A percentile compares a stretch with the other conserved stretches of the same genome.
Evolutionary conservation across 2,888 invertebrate species (phyloP).

Genomic region (Neuroscelio doddi): DNA sequence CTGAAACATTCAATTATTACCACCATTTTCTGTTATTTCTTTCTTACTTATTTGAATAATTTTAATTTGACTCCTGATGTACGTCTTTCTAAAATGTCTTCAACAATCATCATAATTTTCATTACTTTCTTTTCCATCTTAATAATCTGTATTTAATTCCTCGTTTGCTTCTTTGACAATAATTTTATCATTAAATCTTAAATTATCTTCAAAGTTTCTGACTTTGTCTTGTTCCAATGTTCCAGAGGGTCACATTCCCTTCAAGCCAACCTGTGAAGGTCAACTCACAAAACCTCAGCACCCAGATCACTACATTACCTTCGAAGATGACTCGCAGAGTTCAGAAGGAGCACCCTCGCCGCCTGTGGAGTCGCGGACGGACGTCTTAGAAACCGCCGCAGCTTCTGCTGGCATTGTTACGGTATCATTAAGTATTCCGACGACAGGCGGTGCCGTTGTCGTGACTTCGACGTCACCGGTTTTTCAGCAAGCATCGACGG

Average conservation of each 20-base stretch:
- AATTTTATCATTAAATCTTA: too few relatives aligned
- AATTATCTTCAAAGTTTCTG: too few relatives aligned
- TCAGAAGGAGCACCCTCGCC: conserved; percentile 76
- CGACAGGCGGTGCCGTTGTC: conserved; percentile 73
- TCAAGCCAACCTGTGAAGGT: conserved; percentile 94
- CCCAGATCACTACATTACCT: conserved; percentile 88
- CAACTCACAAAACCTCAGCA: conserved; percentile 88
- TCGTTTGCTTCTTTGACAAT: too few relatives aligned
- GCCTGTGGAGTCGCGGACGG: conserved; percentile 68
- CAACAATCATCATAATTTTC: too few relatives aligned
- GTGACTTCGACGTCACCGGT: conserved; percentile 74
- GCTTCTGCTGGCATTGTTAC: conserved; percentile 81
- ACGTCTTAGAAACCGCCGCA: conserved; percentile 75
- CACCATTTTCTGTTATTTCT: too few relatives aligned
- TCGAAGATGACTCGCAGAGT: conserved; percentile 92
- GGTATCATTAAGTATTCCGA: conserved; percentile 78
- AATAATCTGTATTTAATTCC: too few relatives aligned
- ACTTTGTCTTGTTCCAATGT: conserved; percentile 20
- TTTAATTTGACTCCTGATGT: too few relatives aligned
- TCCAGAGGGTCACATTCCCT: conserved; percentile 89
- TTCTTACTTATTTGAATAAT: too few relatives aligned
- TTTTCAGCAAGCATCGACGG: conserved; percentile 66
- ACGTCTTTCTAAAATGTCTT: too few relatives aligned
- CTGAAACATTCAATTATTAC: too few relatives aligned
- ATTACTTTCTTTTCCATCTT: too few relatives aligned